Conservation (phyloP, 1,140 invertebrate genomes). For the Drosophila athabasca region DNA sequence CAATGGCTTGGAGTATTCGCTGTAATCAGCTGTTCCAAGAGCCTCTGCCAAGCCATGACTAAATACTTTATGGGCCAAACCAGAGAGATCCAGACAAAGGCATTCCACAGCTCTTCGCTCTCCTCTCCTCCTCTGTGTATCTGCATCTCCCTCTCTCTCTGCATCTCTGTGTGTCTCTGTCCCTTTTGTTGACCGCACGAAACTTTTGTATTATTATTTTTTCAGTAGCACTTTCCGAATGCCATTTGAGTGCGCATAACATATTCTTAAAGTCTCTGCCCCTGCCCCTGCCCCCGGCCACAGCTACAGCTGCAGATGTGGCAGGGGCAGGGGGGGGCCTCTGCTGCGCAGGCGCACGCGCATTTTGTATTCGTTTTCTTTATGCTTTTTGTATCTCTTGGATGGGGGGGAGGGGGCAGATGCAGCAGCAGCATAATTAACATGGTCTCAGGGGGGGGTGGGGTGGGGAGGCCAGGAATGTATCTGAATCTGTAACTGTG, state of each 20-base stretch:
- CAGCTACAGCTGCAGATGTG: slow-evolving; percentile 5
- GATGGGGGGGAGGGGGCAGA: slow-evolving; percentile 29
- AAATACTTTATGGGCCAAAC: slow-evolving; percentile 48
- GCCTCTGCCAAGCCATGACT: slow-evolving; percentile 26
- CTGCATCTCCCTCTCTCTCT: slow-evolving; percentile 1
- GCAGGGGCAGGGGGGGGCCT: slow-evolving; percentile 19
- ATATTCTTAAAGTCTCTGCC: slow-evolving; percentile 72
- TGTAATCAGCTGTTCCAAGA: slow-evolving; percentile 70
- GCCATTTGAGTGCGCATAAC: slow-evolving; percentile 79
- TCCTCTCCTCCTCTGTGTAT: slow-evolving; percentile 8
- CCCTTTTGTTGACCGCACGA: slow-evolving; percentile 65
- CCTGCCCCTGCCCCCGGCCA: slow-evolving; percentile 24
- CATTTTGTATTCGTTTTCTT: slow-evolving; percentile 25
- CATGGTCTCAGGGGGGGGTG: slow-evolving; percentile 26
- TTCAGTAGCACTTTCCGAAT: slow-evolving; percentile 80
- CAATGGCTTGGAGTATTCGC: slow-evolving; percentile 40
- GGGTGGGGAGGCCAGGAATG: slow-evolving; percentile 26
- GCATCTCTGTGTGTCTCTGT: slow-evolving; percentile 15
- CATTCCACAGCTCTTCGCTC: slow-evolving; percentile 17
- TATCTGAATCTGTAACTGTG: slow-evolving; percentile 73
- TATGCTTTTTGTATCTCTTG: slow-evolving; percentile 51
- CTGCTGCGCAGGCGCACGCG: slow-evolving; percentile 56
- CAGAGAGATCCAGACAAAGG: slow-evolving; percentile 25
- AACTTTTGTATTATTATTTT: slow-evolving; percentile 78
- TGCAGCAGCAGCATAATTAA: slow-evolving; percentile 73